Evolutionary conservation across 1,140 invertebrate species (phyloP).

Genomic region (Drosophila funebris): DNA sequence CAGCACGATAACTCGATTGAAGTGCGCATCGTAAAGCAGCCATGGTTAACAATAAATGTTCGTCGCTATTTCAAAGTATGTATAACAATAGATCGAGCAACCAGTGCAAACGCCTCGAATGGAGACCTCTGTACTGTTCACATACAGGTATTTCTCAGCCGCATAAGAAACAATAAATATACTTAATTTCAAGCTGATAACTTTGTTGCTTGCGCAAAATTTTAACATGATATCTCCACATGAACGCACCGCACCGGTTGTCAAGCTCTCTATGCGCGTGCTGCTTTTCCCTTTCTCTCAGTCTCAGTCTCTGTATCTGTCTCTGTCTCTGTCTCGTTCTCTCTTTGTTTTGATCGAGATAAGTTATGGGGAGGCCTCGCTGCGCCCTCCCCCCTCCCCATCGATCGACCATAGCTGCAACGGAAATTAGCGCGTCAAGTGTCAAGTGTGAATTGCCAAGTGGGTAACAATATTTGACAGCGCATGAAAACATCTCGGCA

Average conservation of each 20-base stretch:
- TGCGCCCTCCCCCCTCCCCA: conserved; percentile 1
- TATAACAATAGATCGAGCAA: background rate
- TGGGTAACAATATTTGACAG: conserved; percentile 69
- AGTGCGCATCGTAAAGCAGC: conserved; percentile 63
- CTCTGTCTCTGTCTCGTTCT: background rate
- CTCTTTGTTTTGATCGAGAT: conserved; percentile 31
- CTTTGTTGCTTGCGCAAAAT: conserved; percentile 71
- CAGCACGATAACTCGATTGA: conserved; percentile 70
- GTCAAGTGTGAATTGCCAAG: conserved; percentile 79
- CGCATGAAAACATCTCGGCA: conserved; percentile 66
- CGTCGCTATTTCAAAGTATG: conserved; percentile 12
- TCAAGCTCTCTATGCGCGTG: conserved; percentile 6
- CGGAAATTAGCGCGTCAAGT: conserved; percentile 74
- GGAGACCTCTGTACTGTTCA: conserved; percentile 13
- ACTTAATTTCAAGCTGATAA: conserved; percentile 70
- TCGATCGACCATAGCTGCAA: conserved; percentile 30
- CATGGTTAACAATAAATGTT: conserved; percentile 20
- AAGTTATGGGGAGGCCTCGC: conserved; percentile 2
- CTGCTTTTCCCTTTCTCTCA: conserved; percentile 3
- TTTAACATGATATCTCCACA: conserved; percentile 75
- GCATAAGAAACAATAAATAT: conserved; percentile 63
- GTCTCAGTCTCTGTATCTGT: background rate
- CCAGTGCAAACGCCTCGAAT: conserved; percentile 17
- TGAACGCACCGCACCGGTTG: conserved; percentile 2
- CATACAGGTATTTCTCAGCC: conserved; percentile 6